Conservation (phyloP, 2,888 invertebrate genomes). For the Autographa gamma region DNA sequence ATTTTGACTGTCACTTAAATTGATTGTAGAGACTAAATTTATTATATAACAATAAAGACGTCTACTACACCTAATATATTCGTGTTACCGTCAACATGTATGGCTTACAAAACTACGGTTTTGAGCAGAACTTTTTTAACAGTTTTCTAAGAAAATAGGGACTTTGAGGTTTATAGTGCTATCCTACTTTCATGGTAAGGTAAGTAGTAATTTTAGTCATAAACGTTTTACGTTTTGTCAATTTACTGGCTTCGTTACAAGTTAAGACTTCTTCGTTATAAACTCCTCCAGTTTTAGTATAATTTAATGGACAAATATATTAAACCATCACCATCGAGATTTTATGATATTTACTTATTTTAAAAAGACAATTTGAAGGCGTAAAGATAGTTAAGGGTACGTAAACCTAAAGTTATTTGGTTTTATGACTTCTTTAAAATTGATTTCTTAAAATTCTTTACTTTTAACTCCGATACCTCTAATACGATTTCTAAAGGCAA, state of each 20-base stretch:
- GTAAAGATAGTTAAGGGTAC: conserved; percentile 22
- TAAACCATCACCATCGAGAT: conserved; percentile 28
- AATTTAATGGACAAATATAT: conserved; percentile 30
- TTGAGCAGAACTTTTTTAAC: neutral
- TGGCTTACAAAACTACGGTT: too few relatives aligned
- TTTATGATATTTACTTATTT: conserved; percentile 35
- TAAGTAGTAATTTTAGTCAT: conserved; percentile 8
- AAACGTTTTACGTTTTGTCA: conserved; percentile 15
- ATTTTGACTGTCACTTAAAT: too few relatives aligned
- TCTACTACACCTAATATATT: too few relatives aligned
- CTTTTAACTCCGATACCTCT: conserved; percentile 17
- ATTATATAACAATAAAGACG: too few relatives aligned
- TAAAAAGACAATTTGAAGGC: conserved; percentile 20
- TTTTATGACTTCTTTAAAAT: conserved; percentile 38
- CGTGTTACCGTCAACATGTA: too few relatives aligned
- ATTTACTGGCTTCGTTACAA: conserved; percentile 19
- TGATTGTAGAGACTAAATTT: too few relatives aligned
- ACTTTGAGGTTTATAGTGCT: neutral
- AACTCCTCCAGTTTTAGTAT: conserved; percentile 19
- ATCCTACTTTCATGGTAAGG: neutral
- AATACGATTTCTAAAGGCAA: conserved; percentile 14
- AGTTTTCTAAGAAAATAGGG: neutral
- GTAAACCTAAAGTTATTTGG: conserved; percentile 28
- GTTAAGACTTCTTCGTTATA: neutral
- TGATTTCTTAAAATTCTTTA: conserved; percentile 24